Evolutionary conservation across 2,113 vertebrate species (phyloP).

Genomic region (Oryzias celebensis): DNA sequence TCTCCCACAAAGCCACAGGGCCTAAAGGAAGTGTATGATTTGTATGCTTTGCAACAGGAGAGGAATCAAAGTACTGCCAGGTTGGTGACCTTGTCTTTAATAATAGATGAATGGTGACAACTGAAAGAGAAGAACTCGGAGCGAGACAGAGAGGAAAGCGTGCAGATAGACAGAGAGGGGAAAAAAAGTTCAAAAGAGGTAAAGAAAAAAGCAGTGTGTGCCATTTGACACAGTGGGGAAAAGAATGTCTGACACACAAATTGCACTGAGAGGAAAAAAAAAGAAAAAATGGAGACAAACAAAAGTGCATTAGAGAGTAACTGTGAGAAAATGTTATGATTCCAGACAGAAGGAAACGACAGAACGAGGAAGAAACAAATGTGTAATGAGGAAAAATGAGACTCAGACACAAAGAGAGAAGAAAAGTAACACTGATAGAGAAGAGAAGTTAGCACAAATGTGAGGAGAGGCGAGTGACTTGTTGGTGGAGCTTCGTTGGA

Average conservation of each 20-base stretch:
- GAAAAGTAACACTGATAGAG: conserved; percentile 11
- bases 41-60: conserved; percentile 31
- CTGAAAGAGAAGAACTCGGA: conserved; percentile 15
- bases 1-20: not conserved
- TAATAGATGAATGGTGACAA: conserved; percentile 62
- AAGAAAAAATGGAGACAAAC: conserved; percentile 15
- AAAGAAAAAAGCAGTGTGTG: conserved; percentile 5
- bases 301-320: conserved; percentile 39
- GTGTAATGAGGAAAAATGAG: conserved; percentile 63
- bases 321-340: conserved; percentile 38
- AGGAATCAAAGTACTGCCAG: conserved; percentile 46
- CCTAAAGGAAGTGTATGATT: conserved; percentile 16
- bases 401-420: conserved; percentile 9
- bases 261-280: not conserved
- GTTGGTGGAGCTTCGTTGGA: conserved; percentile 56
- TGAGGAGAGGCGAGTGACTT: conserved; percentile 59
- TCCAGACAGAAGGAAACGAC: conserved; percentile 19
- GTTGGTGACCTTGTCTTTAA: conserved; percentile 63
- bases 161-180: not conserved
- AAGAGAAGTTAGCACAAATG: conserved; percentile 20
- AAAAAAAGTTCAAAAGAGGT: not conserved
- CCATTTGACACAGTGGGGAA: conserved; percentile 20
- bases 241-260: conserved; percentile 13
- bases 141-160: conserved; percentile 1
- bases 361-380: conserved; percentile 26